Evolutionary conservation across 2,888 invertebrate genomes (phyloP).

Genomic region (Parnassius smintheus): DNA sequence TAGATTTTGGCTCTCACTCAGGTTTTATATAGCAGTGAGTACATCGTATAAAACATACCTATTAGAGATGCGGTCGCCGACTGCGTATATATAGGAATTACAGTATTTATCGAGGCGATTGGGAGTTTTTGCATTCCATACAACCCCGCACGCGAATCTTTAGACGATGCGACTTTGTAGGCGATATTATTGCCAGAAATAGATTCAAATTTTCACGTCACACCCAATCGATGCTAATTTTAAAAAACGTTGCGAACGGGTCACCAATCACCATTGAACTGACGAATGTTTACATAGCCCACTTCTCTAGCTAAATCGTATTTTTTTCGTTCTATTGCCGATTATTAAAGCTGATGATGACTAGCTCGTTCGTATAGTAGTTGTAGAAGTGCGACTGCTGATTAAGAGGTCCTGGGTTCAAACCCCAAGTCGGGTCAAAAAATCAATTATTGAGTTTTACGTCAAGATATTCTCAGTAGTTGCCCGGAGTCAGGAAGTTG

Average conservation of each 20-base stretch:
- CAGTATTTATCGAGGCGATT: slow-evolving; percentile 77
- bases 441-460: too few species aligned
- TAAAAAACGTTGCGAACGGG: neutral
- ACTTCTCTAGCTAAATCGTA: neutral
- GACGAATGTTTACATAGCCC: slow-evolving; percentile 6
- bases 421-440: too few species aligned
- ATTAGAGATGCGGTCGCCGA: slow-evolving; percentile 74
- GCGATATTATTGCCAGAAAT: slow-evolving; percentile 15
- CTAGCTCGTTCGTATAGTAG: too few species aligned
- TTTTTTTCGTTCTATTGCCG: too few species aligned
- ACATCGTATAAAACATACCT: slow-evolving; percentile 79
- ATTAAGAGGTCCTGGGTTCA: too few species aligned
- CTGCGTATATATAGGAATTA: slow-evolving; percentile 78
- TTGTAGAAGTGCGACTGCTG: too few species aligned
- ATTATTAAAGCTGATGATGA: too few species aligned
- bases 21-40: slow-evolving; percentile 81
- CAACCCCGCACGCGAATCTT: slow-evolving; percentile 51
- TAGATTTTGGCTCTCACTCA: slow-evolving; percentile 85
- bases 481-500: too few species aligned
- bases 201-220: slow-evolving; percentile 11
- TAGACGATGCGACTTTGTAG: slow-evolving; percentile 28
- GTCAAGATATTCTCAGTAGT: too few species aligned
- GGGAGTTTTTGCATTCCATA: slow-evolving; percentile 71
- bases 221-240: slow-evolving; percentile 6
- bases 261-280: neutral